Conservation (phyloP, 1,140 invertebrate species). For the Hermatobates lingyangjiaoensis region DNA sequence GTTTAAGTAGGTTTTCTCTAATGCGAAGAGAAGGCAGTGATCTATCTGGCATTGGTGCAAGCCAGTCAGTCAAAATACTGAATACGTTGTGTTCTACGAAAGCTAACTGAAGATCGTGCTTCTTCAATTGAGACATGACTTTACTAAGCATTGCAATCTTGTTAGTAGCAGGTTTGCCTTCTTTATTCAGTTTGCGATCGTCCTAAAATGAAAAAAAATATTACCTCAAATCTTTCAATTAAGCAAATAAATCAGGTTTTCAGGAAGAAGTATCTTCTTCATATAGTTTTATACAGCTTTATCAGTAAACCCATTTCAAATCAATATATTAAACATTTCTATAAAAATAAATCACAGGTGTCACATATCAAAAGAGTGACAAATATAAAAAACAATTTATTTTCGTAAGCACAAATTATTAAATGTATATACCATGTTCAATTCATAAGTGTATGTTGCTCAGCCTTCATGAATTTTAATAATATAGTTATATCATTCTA, state of each 20-base stretch:
- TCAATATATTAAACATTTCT: no score
- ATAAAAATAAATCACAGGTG: no score
- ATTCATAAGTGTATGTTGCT: no score
- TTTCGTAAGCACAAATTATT: no score
- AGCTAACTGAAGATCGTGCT: conserved; percentile 82
- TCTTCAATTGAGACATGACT: conserved; percentile 81
- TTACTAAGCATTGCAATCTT: conserved; percentile 78
- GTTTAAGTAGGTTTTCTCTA: conserved; percentile 68
- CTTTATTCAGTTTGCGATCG: conserved; percentile 69
- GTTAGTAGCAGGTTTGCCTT: conserved; percentile 65
- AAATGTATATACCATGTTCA: no score
- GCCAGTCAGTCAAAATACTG: conserved; percentile 86
- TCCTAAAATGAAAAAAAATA: conserved; percentile 32
- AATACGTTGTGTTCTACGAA: conserved; percentile 91
- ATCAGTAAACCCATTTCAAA: neutral
- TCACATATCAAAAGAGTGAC: no score
- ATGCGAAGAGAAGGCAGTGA: conserved; percentile 86
- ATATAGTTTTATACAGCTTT: no score
- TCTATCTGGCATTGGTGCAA: conserved; percentile 92
- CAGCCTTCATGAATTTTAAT: no score
- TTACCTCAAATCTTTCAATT: neutral
- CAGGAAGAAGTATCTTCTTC: no score
- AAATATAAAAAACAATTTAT: no score
- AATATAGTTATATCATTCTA: no score
- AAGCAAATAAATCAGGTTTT: no score